Evolutionary conservation across 2,888 invertebrate genomes (phyloP).

Genomic region (Drosophila acutilabella): DNA sequence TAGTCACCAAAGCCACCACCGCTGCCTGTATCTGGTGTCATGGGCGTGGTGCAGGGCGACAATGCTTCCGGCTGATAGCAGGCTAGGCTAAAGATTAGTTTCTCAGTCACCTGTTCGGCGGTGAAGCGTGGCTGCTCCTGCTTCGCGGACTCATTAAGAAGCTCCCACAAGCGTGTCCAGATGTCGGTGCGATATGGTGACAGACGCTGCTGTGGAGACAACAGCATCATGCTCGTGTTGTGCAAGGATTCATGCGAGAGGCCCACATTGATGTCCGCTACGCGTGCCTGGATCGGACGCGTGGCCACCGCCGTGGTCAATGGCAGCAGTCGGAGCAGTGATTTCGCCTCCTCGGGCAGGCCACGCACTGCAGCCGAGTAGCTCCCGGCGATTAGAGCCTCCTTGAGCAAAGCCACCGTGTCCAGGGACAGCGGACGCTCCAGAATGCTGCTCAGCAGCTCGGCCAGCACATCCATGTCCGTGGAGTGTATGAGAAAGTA

Average conservation of each 20-base stretch:
- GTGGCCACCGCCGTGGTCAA: slow-evolving; percentile 87
- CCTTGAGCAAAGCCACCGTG: slow-evolving; percentile 88
- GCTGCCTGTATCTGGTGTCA: slow-evolving; percentile 88
- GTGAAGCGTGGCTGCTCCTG: slow-evolving; percentile 88
- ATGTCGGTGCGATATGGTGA: slow-evolving; percentile 93
- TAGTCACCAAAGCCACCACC: slow-evolving; percentile 85
- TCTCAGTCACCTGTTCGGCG: slow-evolving; percentile 90
- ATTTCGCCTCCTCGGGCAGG: slow-evolving; percentile 89
- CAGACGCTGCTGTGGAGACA: slow-evolving; percentile 93
- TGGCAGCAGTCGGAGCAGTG: slow-evolving; percentile 90
- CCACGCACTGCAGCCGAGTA: slow-evolving; percentile 90
- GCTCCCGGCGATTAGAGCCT: slow-evolving; percentile 92
- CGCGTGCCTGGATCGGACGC: slow-evolving; percentile 84
- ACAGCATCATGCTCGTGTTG: slow-evolving; percentile 93
- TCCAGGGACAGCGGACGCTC: slow-evolving; percentile 88
- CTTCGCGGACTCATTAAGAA: slow-evolving; percentile 87
- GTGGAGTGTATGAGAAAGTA: slow-evolving; percentile 92
- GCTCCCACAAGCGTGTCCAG: slow-evolving; percentile 93
- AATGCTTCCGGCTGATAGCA: slow-evolving; percentile 95
- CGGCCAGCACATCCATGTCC: slow-evolving; percentile 90
- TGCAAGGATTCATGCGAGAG: slow-evolving; percentile 91
- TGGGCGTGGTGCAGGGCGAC: slow-evolving; percentile 93
- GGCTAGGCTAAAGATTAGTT: slow-evolving; percentile 91
- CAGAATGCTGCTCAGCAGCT: slow-evolving; percentile 88
- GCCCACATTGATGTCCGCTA: slow-evolving; percentile 87